Conservation (phyloP, 2,797 vertebrate species). For the Parauchenoglanis ngamensis region DNA sequence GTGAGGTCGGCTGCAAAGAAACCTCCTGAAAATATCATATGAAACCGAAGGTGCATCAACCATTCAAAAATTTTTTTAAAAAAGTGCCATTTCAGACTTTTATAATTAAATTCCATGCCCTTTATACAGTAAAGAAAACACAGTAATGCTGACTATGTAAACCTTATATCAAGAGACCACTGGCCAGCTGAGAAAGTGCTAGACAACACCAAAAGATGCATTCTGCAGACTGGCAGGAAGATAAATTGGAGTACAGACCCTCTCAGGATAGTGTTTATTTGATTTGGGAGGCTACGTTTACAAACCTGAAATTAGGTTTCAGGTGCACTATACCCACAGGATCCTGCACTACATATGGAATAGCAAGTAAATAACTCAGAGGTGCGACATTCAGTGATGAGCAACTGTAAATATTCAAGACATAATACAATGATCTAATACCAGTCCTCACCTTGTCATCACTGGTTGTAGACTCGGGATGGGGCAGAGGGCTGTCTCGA, state of each 20-base stretch:
- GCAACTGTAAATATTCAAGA: conserved; percentile 1
- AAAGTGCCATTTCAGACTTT: conserved; percentile 28
- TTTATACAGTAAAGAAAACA: conserved; percentile 23
- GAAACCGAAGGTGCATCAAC: conserved; percentile 73
- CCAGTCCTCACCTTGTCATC: conserved; percentile 89
- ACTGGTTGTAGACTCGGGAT: conserved; percentile 95
- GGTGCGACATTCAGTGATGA: not conserved
- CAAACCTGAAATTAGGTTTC: conserved; percentile 2
- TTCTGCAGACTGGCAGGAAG: not conserved
- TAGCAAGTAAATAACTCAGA: not conserved
- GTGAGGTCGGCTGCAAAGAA: conserved; percentile 91
- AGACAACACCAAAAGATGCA: conserved; percentile 3
- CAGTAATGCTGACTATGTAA: conserved; percentile 3
- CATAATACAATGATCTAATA: not conserved
- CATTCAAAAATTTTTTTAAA: conserved; percentile 41
- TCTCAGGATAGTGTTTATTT: conserved; percentile 7
- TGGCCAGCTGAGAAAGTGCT: conserved; percentile 14
- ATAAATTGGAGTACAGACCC: not conserved
- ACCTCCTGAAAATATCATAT: conserved; percentile 88
- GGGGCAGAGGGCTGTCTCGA: conserved; percentile 94
- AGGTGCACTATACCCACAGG: not conserved
- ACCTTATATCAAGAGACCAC: not conserved
- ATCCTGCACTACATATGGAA: not conserved
- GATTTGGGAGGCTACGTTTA: not conserved
- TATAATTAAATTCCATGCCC: conserved; percentile 12